A percentile compares a stretch with the other conserved stretches of the same genome.
These are phyloP conservation scores for Hormaphis cornu DNA, from an alignment of 1,140 invertebrate species.

Conservation along the genomic window DNA sequence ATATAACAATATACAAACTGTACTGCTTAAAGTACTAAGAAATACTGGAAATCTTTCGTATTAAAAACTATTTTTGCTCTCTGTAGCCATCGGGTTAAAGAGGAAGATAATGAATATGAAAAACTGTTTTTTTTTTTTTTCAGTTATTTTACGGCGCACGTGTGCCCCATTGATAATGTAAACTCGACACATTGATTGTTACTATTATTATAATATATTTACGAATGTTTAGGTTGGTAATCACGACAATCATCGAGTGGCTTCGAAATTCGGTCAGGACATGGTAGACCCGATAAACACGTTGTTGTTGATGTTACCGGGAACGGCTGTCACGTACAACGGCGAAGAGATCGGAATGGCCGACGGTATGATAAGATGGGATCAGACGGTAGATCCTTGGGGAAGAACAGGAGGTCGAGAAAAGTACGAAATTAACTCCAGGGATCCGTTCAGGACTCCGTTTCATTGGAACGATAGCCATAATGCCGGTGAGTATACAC, in stretches of 20 bases:
- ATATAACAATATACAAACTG: background rate
- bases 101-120: no score
- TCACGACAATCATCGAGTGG: conserved; percentile 60
- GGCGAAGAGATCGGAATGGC: conserved; percentile 71
- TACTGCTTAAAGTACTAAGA: no score
- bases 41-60: no score
- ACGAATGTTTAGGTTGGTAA: conserved; percentile 57
- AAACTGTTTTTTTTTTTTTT: no score
- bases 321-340: conserved; percentile 63
- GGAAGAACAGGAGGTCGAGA: conserved; percentile 40
- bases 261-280: conserved; percentile 52
- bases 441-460: conserved; percentile 60
- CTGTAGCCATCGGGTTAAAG: no score
- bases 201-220: no score
- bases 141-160: no score
- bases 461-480: conserved; percentile 59
- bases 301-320: conserved; percentile 62
- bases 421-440: conserved; percentile 44
- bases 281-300: conserved; percentile 64
- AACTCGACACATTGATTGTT: no score
- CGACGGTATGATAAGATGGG: conserved; percentile 50
- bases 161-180: no score
- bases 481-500: conserved; percentile 53
- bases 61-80: no score
- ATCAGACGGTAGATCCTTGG: conserved; percentile 46